Evolutionary conservation across 2,113 vertebrate species (phyloP), one percentile per base, ranked within the genome.

Genomic region (Eretmochelys imbricata): DNA sequence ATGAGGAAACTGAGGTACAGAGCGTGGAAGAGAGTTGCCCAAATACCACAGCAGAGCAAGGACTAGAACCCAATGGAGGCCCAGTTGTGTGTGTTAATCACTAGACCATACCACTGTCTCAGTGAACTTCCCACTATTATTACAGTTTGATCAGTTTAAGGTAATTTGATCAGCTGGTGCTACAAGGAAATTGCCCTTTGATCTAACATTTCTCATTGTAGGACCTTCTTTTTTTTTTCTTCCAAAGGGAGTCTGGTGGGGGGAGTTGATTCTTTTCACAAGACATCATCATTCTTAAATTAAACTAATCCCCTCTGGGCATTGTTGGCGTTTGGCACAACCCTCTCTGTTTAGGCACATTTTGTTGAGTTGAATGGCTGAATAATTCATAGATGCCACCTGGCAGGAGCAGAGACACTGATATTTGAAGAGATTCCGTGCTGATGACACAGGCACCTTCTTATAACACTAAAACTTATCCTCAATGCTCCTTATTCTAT

Each of bases 351-450:
- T 83, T 13, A 72, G 65, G 27, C 82, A 86, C 25, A 8, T 7
- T 49, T 80, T 79, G 4, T 85, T 14, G 51, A 27, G 16, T 48
- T 91, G 89, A 11, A 50, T 91, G 80, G 87, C 81, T 96, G 82
- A 96, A 97, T 97, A 95, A 96, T 97, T 97, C 91, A 96, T 90
- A 79, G 84, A 11, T 46, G 84, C 72, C 82, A 93, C 86, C 89
- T 96, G 97, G 57, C 80, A 81, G 84, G 38, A 88, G 55, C 22
- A 83, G 89, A 93, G 35, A 57, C 19, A 38, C 8, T 89, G 93
- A 65, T 54, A 91, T 94, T 94, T 90, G 72, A 82, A 1, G 0
- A 65, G 93, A 46, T 17, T 86, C 80, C 13, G 13, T 88, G 80
- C 17, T 19, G 85, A 53, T 91, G 86, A 88, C 87, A 94, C 81